Conservation (phyloP, 2,888 invertebrate species). For the Trissoscelio sp. region DNA sequence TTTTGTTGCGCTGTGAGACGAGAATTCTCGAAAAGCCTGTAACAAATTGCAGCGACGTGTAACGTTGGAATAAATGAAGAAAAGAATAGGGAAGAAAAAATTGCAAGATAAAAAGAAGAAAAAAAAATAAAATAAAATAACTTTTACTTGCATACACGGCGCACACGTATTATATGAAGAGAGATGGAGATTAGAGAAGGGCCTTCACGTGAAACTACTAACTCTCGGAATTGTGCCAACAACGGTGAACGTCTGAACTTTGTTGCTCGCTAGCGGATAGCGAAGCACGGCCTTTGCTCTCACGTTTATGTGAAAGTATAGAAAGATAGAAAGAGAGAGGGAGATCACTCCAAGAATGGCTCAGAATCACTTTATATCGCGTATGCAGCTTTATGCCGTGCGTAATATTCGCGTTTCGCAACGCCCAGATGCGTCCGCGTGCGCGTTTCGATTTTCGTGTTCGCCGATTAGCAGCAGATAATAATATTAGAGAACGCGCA, state of each 20-base stretch:
- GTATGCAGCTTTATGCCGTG: conserved; percentile 61
- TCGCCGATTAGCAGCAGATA: conserved; percentile 30
- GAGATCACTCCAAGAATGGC: conserved; percentile 61
- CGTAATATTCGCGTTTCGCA: conserved; percentile 66
- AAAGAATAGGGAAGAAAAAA: background rate
- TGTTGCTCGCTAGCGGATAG: conserved; percentile 69
- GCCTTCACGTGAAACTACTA: conserved; percentile 70
- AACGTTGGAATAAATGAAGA: background rate
- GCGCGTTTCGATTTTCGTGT: conserved; percentile 53
- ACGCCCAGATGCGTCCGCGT: conserved; percentile 58
- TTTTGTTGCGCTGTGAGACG: background rate
- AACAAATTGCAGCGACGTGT: background rate
- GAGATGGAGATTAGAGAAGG: conserved; percentile 69
- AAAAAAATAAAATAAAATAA: conserved; percentile 57
- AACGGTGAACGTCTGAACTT: conserved; percentile 72
- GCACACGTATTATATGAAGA: conserved; percentile 65
- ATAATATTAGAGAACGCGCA: background rate
- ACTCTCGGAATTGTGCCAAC: conserved; percentile 71
- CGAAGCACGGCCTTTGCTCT: conserved; percentile 70
- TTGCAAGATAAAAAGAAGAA: background rate
- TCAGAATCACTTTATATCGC: conserved; percentile 64
- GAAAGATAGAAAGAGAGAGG: conserved; percentile 67
- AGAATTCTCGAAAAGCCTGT: conserved; percentile 22
- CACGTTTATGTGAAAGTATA: conserved; percentile 70
- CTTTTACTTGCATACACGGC: conserved; percentile 63